phyloP scores from a whole-genome alignment of 2,888 invertebrate species.

The Polydrusus tereticollis region DNA sequence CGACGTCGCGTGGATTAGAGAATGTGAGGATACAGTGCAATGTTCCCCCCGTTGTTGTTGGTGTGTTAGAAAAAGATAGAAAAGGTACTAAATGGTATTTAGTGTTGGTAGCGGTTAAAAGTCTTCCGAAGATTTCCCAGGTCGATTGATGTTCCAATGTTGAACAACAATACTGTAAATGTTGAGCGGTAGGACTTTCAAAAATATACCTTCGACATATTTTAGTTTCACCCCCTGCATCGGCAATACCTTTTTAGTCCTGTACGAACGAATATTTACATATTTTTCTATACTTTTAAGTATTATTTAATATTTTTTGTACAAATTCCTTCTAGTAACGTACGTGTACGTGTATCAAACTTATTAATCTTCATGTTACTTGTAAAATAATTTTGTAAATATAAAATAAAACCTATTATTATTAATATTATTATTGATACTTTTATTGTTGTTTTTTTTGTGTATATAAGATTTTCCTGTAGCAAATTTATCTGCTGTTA shows the following conservation, averaged over 20 bases:
- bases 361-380: conserved; percentile 49
- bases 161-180: no score
- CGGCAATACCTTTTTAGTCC: neutral
- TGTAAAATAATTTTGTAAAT: conserved; percentile 55
- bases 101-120: conserved; percentile 10
- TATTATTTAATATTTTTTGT: conserved; percentile 21
- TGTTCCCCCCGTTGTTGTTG: conserved; percentile 22
- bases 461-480: conserved; percentile 15
- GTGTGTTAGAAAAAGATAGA: conserved; percentile 12
- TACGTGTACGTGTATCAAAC: conserved; percentile 20
- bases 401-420: conserved; percentile 37
- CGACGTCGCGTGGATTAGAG: neutral
- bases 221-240: neutral
- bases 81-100: no score
- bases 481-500: neutral
- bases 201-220: neutral
- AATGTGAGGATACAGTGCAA: conserved; percentile 40
- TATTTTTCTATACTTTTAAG: neutral
- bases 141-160: no score
- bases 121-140: conserved; percentile 41
- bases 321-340: conserved; percentile 1
- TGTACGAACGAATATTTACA: conserved; percentile 8
- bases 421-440: neutral
- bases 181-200: neutral
- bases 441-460: conserved; percentile 29